phyloP scores from a whole-genome alignment of 2,113 vertebrate species.

The Urocynchramus pylzowi region DNA sequence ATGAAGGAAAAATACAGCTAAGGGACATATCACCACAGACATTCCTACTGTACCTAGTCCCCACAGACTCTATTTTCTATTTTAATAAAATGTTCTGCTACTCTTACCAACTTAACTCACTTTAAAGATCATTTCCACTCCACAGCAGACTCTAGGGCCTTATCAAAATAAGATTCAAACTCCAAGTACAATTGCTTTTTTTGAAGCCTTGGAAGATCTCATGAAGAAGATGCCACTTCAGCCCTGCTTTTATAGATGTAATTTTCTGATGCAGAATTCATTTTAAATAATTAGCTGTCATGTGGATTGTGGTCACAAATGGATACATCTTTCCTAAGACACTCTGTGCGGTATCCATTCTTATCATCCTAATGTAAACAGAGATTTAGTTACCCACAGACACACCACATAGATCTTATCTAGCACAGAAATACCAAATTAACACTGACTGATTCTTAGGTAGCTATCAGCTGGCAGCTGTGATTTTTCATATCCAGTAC shows the following conservation, averaged over 20 bases:
- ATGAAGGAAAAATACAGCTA: neutral
- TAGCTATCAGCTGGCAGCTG: conserved; percentile 36
- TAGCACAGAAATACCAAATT: conserved; percentile 26
- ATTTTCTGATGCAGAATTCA: conserved; percentile 3
- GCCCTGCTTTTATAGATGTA: neutral
- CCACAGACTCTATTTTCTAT: neutral
- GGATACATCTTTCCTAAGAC: conserved; percentile 19
- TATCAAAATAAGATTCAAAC: neutral
- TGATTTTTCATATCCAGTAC: conserved; percentile 53
- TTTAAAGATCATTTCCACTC: neutral
- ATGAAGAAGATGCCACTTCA: neutral
- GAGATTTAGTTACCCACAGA: conserved; percentile 11
- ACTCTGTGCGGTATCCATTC: neutral
- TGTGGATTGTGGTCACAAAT: neutral
- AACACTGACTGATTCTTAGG: conserved; percentile 43
- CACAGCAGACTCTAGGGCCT: neutral
- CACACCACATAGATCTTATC: conserved; percentile 45
- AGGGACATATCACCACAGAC: neutral
- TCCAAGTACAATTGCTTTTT: neutral
- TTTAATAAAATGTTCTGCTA: neutral
- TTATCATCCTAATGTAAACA: conserved; percentile 47
- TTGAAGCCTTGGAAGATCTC: neutral
- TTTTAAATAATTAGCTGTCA: conserved; percentile 35
- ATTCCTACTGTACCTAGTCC: neutral
- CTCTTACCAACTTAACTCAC: neutral